A percentile compares a stretch with the other conserved stretches of the same genome.
Conservation (phyloP, 2,888 invertebrate genomes). For the Andricus quercusramuli region DNA sequence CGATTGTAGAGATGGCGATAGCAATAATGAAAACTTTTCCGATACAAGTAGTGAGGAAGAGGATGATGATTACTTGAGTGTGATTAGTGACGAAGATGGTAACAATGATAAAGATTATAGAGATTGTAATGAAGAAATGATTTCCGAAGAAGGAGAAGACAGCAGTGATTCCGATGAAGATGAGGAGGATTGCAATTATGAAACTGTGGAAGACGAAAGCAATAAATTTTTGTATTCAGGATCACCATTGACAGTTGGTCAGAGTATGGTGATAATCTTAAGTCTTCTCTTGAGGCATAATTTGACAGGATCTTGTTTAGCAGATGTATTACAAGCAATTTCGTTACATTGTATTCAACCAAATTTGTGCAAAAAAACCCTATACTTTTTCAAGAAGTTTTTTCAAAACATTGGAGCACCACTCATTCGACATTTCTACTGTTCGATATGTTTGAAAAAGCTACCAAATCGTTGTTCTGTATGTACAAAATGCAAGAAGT, state of each 20-base stretch:
- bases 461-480: no score
- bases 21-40: no score
- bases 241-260: not conserved
- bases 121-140: no score
- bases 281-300: not conserved
- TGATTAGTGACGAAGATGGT: no score
- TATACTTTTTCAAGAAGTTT: not conserved
- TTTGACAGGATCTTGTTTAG: slow-evolving; percentile 2
- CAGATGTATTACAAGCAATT: not conserved
- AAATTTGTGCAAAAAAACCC: not conserved
- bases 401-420: slow-evolving; percentile 5
- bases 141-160: no score
- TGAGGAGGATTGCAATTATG: no score
- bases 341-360: not conserved
- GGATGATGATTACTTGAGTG: no score
- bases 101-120: no score
- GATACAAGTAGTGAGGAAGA: no score
- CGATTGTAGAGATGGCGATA: no score
- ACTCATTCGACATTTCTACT: not conserved
- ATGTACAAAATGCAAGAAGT: not conserved
- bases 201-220: no score
- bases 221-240: not conserved
- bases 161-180: no score
- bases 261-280: not conserved
- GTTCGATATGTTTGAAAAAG: not conserved